Evolutionary conservation across 2,113 vertebrate genomes (phyloP).

Genomic region (Dendropsophus ebraccatus): DNA sequence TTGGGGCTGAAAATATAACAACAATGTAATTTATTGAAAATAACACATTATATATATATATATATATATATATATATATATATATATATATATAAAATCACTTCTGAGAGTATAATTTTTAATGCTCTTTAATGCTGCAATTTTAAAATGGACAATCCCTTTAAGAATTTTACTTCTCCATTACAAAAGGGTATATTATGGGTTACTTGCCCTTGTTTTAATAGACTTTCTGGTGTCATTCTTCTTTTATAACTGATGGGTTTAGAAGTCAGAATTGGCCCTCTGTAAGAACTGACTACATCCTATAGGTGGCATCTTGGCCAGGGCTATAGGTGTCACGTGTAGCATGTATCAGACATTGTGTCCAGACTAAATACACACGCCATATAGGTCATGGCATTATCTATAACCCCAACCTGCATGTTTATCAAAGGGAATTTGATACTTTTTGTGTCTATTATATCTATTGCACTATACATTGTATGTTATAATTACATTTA

Average conservation of each 20-base stretch:
- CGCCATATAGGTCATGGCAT: not conserved
- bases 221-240: not conserved
- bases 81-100: no score
- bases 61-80: no score
- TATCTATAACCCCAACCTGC: not conserved
- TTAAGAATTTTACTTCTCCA: not conserved
- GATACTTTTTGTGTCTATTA: conserved; percentile 26
- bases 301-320: not conserved
- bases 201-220: not conserved
- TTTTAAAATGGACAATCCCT: not conserved
- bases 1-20: no score
- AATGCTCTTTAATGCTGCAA: not conserved
- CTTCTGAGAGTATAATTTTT: not conserved
- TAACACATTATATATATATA: no score
- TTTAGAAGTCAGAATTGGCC: no score
- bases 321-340: not conserved
- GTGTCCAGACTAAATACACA: not conserved
- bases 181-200: not conserved
- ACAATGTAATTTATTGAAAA: not conserved
- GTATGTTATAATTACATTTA: conserved; percentile 27
- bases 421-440: conserved; percentile 49
- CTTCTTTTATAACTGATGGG: not conserved
- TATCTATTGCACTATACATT: conserved; percentile 56
- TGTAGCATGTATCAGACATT: not conserved
- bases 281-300: no score